A percentile compares a stretch with the other conserved stretches of the same genome.
Evolutionary conservation across 2,797 vertebrate genomes (phyloP).

Genomic region (Sandelia bainsii): DNA sequence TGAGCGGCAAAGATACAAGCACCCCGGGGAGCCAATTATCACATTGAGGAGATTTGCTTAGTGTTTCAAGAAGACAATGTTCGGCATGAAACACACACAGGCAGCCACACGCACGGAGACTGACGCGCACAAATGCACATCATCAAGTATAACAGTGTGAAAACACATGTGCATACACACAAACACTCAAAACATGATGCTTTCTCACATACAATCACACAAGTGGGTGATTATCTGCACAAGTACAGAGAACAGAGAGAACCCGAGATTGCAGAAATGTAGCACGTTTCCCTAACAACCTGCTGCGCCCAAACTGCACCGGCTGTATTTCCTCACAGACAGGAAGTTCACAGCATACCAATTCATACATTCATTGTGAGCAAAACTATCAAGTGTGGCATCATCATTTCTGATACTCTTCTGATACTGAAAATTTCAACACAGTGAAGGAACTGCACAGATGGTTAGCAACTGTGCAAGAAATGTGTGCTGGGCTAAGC

Average conservation of each 20-base stretch:
- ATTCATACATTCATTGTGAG: slow-evolving; percentile 35
- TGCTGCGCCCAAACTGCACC: slow-evolving; percentile 52
- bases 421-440: slow-evolving; percentile 11
- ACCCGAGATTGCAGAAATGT: slow-evolving; percentile 58
- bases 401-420: slow-evolving; percentile 34
- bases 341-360: slow-evolving; percentile 55
- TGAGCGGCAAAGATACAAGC: slow-evolving; percentile 75
- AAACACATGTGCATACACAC: slow-evolving; percentile 39
- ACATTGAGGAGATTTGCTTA: slow-evolving; percentile 82
- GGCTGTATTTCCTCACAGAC: slow-evolving; percentile 30
- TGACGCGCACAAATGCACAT: slow-evolving; percentile 49
- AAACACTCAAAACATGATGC: slow-evolving; percentile 29
- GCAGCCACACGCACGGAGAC: slow-evolving; percentile 13
- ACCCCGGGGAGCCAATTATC: slow-evolving; percentile 85
- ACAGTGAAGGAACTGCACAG: neutral
- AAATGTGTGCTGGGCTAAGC: neutral
- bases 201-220: slow-evolving; percentile 65
- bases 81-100: slow-evolving; percentile 63
- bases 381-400: slow-evolving; percentile 14
- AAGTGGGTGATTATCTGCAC: slow-evolving; percentile 71
- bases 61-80: slow-evolving; percentile 80
- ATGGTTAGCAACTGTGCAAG: slow-evolving; percentile 7
- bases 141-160: slow-evolving; percentile 40
- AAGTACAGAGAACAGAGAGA: slow-evolving; percentile 66
- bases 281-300: slow-evolving; percentile 59